Evolutionary conservation across 2,888 invertebrate genomes (phyloP), one percentile per base, ranked within the genome.

Genomic region (Heteropelma amictum): DNA sequence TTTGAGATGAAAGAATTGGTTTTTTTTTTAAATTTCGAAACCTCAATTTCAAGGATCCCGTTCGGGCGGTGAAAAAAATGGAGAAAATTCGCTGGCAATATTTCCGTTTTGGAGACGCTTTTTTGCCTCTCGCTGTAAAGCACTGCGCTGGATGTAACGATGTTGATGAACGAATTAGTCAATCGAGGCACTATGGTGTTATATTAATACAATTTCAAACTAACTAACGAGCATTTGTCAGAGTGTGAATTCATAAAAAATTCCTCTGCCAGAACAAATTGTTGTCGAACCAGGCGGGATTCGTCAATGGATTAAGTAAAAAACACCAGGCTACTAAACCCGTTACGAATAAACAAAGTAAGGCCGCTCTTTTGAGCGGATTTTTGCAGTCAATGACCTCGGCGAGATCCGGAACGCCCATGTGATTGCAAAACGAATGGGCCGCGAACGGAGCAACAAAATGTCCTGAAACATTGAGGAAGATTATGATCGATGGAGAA

Each of bases 381-480:
- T 91, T 90, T 79, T 91, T 89, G 82, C 92, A 93, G 19, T 91
- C 91, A 72, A 92, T 86, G 2, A 95, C 90, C 85, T 95, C 97
- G 2, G 92, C 91, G 78, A 98, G 91, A 88, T 97, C 96, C 0
- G 98, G 98, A 85, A 98, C 95, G 5, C 98, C 98, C 97, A 98
- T 97, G 89, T 97, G 96, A 89, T 98, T 98, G 90, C 98, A 98
- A 89, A 98, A 97, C 30, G 96, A 95, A 89, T 98, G 98, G 1
- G 95, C 97, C 12, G 97, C 89, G 81, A 98, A 93, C 2, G 97
- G 96, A 0, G 98, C 96, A 14, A 94, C 91, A 82, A 98, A 93
- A 88, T 98, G 97, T 35, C 97, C 97, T 93, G 90, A 23, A 90
- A 73, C 45, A 45, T 26, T 28, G n/a, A 8, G 5, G n/a, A 5